These are phyloP conservation scores for Bombus superbus DNA, from an alignment of 1,140 invertebrate genomes.

Conservation along the genomic window DNA sequence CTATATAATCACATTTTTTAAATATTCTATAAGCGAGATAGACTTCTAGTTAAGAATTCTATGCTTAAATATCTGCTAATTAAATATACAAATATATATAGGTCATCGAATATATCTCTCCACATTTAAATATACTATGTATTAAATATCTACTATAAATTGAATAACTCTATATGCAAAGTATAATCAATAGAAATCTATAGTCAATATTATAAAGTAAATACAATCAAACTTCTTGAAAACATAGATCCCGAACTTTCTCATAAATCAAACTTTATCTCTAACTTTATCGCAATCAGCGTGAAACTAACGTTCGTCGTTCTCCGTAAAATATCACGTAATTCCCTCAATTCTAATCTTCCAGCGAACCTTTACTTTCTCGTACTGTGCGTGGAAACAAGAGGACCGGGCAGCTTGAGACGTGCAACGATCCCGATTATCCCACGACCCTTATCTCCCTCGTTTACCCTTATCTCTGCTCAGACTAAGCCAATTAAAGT, in stretches of 20 bases:
- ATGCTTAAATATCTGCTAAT: too few relatives aligned
- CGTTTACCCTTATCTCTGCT: slow-evolving; percentile 41
- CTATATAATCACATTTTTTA: too few relatives aligned
- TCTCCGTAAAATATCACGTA: not conserved
- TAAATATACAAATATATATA: too few relatives aligned
- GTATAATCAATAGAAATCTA: too few relatives aligned
- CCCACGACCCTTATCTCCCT: slow-evolving; percentile 21
- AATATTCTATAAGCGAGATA: too few relatives aligned
- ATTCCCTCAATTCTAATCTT: slow-evolving; percentile 6
- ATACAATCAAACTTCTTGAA: not conserved
- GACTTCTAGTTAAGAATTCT: too few relatives aligned
- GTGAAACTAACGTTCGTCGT: not conserved
- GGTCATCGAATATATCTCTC: too few relatives aligned
- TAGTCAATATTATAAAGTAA: too few relatives aligned
- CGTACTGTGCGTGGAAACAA: not conserved
- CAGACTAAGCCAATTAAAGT: slow-evolving; percentile 59
- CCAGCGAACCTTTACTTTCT: not conserved
- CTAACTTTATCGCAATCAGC: not conserved
- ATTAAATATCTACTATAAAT: too few relatives aligned
- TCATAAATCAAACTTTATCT: not conserved
- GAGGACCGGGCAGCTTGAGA: not conserved
- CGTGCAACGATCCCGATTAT: slow-evolving; percentile 14
- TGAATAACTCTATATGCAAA: too few relatives aligned
- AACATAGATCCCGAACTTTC: not conserved
- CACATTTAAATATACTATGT: too few relatives aligned